These are phyloP conservation scores for Epinephelus coioides DNA, from an alignment of 2,797 vertebrate species.

Conservation along the genomic window DNA sequence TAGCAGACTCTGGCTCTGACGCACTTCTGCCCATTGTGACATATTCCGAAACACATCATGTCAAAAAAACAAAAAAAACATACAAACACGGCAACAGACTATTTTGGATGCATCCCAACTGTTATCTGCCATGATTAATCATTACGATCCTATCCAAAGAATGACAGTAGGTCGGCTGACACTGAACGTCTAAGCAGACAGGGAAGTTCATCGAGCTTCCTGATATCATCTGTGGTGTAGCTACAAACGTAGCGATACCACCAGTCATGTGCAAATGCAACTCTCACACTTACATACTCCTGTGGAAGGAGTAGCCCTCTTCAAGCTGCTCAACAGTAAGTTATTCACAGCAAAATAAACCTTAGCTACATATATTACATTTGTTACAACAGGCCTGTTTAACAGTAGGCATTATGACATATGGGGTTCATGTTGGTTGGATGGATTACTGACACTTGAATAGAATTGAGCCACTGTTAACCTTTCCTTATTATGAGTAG, in stretches of 20 bases:
- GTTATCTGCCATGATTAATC: neutral
- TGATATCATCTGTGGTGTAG: neutral
- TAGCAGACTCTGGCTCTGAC: too few species aligned
- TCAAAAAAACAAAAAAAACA: neutral
- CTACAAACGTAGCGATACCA: neutral
- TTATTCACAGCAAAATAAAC: neutral
- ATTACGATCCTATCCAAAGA: neutral
- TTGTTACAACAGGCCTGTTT: neutral
- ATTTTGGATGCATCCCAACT: neutral
- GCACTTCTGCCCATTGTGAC: too few species aligned
- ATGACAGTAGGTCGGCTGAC: neutral
- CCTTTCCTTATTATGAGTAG: too few species aligned
- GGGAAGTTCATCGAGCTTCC: slow-evolving; percentile 19
- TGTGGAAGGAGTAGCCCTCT: neutral
- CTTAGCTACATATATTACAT: neutral
- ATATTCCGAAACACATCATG: neutral
- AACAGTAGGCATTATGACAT: neutral
- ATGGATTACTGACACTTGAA: neutral
- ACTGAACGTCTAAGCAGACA: neutral
- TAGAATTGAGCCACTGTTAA: neutral
- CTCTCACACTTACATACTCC: neutral
- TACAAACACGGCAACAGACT: accelerated
- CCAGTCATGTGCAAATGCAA: neutral
- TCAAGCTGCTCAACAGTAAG: neutral
- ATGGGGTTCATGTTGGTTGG: neutral